Percentiles rank a stretch among this genome's conserved stretches.
Evolutionary conservation across 2,113 vertebrate genomes (phyloP).

Genomic region (Ochotona curzoniae): DNA sequence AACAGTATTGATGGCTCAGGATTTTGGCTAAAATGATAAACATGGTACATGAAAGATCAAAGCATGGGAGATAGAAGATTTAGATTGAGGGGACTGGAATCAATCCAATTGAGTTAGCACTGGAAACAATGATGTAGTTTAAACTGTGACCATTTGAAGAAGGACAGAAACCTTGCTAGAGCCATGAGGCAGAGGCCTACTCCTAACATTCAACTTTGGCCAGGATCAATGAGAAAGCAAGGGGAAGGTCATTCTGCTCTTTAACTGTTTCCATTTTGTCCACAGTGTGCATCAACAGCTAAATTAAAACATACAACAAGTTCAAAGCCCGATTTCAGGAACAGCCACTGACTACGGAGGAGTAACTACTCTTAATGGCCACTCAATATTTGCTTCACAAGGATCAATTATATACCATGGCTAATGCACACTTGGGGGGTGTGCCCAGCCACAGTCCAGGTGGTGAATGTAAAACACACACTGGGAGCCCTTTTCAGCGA

Average conservation of each 20-base stretch:
- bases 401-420: conserved; percentile 75
- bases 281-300: conserved; percentile 16
- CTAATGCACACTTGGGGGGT: conserved; percentile 64
- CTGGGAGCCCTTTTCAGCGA: conserved; percentile 76
- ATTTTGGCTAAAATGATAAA: background rate
- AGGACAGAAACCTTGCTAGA: background rate
- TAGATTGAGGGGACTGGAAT: background rate
- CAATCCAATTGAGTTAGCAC: too few species aligned
- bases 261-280: conserved; percentile 58
- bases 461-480: conserved; percentile 76
- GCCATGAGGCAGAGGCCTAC: background rate
- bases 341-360: conserved; percentile 19
- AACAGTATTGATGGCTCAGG: background rate
- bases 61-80: background rate
- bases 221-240: background rate
- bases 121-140: background rate
- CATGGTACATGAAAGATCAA: background rate
- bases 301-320: conserved; percentile 67
- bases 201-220: background rate
- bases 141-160: background rate
- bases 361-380: conserved; percentile 65
- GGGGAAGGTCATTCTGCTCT: conserved; percentile 33
- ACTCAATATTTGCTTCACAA: conserved; percentile 63
- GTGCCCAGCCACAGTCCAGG: conserved; percentile 58
- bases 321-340: conserved; percentile 60